phyloP scores from a whole-genome alignment of 2,888 invertebrate species.

The Plagiodera versicolora region DNA sequence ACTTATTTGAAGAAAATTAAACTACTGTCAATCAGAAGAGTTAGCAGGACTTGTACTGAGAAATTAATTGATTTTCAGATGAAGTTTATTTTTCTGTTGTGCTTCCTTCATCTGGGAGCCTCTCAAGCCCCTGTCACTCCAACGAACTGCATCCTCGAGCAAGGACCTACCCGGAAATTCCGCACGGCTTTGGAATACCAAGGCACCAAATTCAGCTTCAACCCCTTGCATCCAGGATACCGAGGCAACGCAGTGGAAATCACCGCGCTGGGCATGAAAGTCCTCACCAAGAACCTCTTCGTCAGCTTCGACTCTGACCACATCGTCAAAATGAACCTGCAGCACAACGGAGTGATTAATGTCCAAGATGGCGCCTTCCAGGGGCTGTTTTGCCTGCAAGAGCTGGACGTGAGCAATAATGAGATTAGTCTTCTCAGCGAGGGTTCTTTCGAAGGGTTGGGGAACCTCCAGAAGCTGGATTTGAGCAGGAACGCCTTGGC shows the following conservation, averaged over 20 bases:
- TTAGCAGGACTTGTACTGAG: background rate
- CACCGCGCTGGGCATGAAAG: slow-evolving; percentile 22
- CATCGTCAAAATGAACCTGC: slow-evolving; percentile 38
- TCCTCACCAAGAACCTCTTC: slow-evolving; percentile 40
- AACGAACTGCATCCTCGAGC: slow-evolving; percentile 9
- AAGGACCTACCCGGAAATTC: slow-evolving; percentile 35
- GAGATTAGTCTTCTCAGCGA: slow-evolving; percentile 33
- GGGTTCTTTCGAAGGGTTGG: slow-evolving; percentile 33
- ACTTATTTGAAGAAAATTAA: too few species aligned
- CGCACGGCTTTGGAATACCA: slow-evolving; percentile 38
- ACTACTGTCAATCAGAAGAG: background rate
- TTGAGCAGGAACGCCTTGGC: slow-evolving; percentile 38
- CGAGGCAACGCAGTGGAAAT: slow-evolving; percentile 42
- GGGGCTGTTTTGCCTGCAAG: slow-evolving; percentile 39
- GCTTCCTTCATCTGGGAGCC: background rate
- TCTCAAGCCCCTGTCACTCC: background rate
- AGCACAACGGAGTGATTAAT: slow-evolving; percentile 35
- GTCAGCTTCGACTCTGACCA: slow-evolving; percentile 38
- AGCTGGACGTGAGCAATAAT: slow-evolving; percentile 42
- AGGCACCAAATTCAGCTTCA: slow-evolving; percentile 38
- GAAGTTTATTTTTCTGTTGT: background rate
- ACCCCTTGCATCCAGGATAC: slow-evolving; percentile 25
- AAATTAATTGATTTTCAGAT: slow-evolving; percentile 3
- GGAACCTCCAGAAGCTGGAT: slow-evolving; percentile 33
- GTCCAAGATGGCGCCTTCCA: slow-evolving; percentile 43